A percentile compares a stretch with the other conserved stretches of the same genome.
Evolutionary conservation across 2,113 vertebrate species (phyloP).

Genomic region (Neolamprologus tretocephalus): DNA sequence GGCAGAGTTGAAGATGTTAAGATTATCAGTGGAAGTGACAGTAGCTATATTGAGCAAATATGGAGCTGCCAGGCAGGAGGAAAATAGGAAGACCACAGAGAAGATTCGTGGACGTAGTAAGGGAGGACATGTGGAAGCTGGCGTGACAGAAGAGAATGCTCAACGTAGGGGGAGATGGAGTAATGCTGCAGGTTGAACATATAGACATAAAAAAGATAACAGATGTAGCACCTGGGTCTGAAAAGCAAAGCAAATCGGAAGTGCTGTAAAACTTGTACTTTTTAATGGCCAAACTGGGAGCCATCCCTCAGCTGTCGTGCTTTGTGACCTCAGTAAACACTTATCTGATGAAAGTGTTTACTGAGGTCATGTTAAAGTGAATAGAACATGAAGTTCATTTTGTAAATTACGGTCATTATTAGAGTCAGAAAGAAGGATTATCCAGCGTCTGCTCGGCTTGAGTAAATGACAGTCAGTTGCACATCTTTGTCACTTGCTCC

Average conservation of each 20-base stretch:
- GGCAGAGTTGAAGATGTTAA: not conserved
- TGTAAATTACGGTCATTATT: not conserved
- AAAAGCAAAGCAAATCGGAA: not conserved
- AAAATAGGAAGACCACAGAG: not conserved
- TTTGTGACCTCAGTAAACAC: not conserved
- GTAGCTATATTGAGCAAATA: not conserved
- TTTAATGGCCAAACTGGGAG: not conserved
- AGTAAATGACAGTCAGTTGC: not conserved
- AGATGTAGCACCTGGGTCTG: not conserved
- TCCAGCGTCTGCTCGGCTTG: not conserved
- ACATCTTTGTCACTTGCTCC: not conserved
- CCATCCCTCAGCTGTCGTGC: not conserved
- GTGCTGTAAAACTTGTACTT: not conserved
- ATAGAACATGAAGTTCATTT: not conserved
- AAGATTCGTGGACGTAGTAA: fast-evolving
- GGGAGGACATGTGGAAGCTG: not conserved
- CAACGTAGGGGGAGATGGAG: not conserved
- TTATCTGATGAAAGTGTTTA: not conserved
- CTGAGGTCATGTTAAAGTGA: not conserved
- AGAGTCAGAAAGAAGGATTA: not conserved
- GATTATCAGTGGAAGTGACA: not conserved
- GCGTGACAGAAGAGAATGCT: not conserved
- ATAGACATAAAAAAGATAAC: not conserved
- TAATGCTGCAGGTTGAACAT: not conserved
- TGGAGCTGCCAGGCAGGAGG: not conserved